A percentile compares a stretch with the other conserved stretches of the same genome.
These are phyloP conservation scores for Sitta carolinensis DNA, from an alignment of 2,797 vertebrate species.

Conservation along the genomic window DNA sequence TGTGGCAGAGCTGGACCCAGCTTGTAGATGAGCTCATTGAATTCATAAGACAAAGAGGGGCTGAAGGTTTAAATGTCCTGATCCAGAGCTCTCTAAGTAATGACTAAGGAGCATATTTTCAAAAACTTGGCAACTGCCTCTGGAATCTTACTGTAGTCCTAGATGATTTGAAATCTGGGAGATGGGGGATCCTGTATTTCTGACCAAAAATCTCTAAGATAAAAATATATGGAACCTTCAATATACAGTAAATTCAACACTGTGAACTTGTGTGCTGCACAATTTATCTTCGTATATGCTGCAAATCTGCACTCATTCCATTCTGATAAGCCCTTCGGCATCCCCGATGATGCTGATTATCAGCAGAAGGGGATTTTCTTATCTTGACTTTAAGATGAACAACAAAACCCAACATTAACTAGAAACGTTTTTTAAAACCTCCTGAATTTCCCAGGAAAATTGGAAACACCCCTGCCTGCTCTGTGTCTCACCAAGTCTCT, in stretches of 20 bases:
- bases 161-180: neutral
- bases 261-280: neutral
- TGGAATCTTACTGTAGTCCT: neutral
- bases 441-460: neutral
- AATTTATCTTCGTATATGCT: neutral
- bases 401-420: neutral
- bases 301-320: neutral
- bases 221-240: neutral
- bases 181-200: neutral
- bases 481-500: rapidly evolving
- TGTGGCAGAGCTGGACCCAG: neutral
- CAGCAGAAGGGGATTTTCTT: constrained; percentile 5
- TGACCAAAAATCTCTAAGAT: neutral
- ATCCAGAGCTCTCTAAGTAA: neutral
- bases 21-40: neutral
- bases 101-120: neutral
- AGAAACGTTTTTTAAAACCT: neutral
- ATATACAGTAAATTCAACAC: neutral
- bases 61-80: neutral
- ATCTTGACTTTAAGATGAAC: neutral
- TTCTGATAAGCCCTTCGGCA: neutral
- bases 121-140: neutral
- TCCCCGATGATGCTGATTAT: neutral
- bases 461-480: neutral
- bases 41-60: neutral